Conservation (phyloP, 2,888 invertebrate genomes). For the Gastrophysa polygoni region DNA sequence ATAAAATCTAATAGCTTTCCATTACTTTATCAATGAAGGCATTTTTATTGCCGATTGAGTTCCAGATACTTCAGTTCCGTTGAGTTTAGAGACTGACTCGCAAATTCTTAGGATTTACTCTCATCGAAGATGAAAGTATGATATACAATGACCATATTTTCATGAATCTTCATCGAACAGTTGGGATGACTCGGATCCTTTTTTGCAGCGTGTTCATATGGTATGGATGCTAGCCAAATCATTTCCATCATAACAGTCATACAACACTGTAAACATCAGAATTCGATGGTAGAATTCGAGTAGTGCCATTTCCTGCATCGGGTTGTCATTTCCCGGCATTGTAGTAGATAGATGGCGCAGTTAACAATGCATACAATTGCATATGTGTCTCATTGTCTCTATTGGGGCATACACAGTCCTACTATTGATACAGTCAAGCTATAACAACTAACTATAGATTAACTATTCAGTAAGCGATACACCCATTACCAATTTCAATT, state of each 20-base stretch:
- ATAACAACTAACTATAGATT: conserved; percentile 57
- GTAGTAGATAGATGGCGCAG: conserved; percentile 52
- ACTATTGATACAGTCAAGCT: conserved; percentile 56
- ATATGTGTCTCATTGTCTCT: conserved; percentile 54
- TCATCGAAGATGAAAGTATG: no score
- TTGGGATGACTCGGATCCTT: no score
- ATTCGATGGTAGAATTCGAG: conserved; percentile 35
- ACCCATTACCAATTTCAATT: conserved; percentile 57
- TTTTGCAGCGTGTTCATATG: no score
- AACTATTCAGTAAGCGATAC: conserved; percentile 57
- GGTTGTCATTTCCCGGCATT: conserved; percentile 53
- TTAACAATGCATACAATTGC: conserved; percentile 56
- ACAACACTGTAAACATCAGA: conserved; percentile 29
- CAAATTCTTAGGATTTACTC: no score
- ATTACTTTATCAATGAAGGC: conserved; percentile 41
- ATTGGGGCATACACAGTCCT: conserved; percentile 54
- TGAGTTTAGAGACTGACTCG: no score
- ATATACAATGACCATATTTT: no score
- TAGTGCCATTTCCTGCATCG: conserved; percentile 48
- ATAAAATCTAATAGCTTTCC: conserved; percentile 42
- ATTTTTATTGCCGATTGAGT: conserved; percentile 32
- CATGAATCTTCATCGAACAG: no score
- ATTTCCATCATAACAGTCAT: conserved; percentile 16
- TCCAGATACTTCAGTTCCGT: not conserved
- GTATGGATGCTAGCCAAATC: not conserved